Base-by-base conservation (phyloP, 2,888 invertebrate species). In the Synanthedon andrenaeformis region DNA sequence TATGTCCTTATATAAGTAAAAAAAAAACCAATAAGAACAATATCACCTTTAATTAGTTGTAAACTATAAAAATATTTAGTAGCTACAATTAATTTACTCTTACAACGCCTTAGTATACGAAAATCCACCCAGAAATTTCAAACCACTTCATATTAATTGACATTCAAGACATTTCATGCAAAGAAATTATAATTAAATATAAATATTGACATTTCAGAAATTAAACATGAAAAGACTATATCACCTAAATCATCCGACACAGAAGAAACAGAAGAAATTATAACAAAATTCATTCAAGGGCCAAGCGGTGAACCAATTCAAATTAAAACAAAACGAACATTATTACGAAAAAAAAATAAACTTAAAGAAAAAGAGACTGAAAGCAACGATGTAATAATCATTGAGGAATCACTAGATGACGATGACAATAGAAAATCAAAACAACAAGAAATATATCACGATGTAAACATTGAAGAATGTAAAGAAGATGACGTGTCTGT, bases 191-290 rank as follows among this genome's bases (percentile, higher is more conserved):
- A 35, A 35, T 8, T 4, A 35, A 35, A 35, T 8, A 35, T 3
- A 35, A 35, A 35, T 8, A 10, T 35, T 35, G 10, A n/a, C 10
- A 45, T 80, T 79, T 65, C 83, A 83, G 82, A 82, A 66, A 55
- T 67, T 53, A 56, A 64, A 54, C 61, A 65, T 35, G 55, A 58
- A 49, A 55, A 57, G 5, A 57, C 61, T 52, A 53, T 56, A 41
- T 81, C 80, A 23, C 76, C 80, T 13, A 81, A 72, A 64, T 77
- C 79, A 57, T 87, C 82, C 5, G 88, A 88, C 54, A 59, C 78
- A 48, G 86, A 90, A 76, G 90, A 90, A 83, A 82, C 85, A 49
- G 89, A 90, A 74, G 90, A 91, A 82, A 90, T 90, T 14, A 70
- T 90, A 45, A 90, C 90, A 1, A 90, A 89, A 73, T 90, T 90